A percentile compares a stretch with the other conserved stretches of the same genome.
phyloP scores from a whole-genome alignment of 1,140 invertebrate species.

The Drosophila pallidifrons region DNA sequence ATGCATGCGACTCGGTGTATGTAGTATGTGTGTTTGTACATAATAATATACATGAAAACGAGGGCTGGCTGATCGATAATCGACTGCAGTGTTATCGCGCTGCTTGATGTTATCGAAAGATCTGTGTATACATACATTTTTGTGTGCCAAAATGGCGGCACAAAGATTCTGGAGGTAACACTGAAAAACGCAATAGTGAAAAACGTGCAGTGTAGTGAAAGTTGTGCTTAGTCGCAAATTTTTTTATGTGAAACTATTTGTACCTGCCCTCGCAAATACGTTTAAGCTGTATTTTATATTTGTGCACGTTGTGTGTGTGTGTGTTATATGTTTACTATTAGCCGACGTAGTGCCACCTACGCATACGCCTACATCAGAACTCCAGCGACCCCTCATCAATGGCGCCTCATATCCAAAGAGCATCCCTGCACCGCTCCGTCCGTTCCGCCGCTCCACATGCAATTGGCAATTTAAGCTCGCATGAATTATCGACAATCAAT shows the following conservation, averaged over 20 bases:
- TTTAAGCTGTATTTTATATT: conserved; percentile 7
- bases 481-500: conserved; percentile 83
- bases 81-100: neutral
- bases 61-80: conserved; percentile 14
- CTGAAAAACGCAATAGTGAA: neutral
- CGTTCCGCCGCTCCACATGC: conserved; percentile 46
- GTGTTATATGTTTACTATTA: conserved; percentile 55
- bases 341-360: conserved; percentile 38
- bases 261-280: neutral
- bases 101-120: neutral
- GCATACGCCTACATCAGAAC: conserved; percentile 1
- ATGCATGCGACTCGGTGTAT: conserved; percentile 2
- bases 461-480: conserved; percentile 82
- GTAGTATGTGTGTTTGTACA: conserved; percentile 1
- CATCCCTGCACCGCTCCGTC: neutral
- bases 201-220: too few relatives aligned
- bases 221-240: too few relatives aligned
- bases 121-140: neutral
- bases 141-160: too few relatives aligned
- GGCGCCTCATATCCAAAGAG: neutral
- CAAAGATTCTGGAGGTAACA: neutral
- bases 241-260: too few relatives aligned
- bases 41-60: conserved; percentile 20
- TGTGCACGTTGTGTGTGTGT: conserved; percentile 6
- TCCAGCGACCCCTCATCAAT: neutral